Conservation (phyloP, 2,888 invertebrate species). For the Tachystola acroxantha region DNA sequence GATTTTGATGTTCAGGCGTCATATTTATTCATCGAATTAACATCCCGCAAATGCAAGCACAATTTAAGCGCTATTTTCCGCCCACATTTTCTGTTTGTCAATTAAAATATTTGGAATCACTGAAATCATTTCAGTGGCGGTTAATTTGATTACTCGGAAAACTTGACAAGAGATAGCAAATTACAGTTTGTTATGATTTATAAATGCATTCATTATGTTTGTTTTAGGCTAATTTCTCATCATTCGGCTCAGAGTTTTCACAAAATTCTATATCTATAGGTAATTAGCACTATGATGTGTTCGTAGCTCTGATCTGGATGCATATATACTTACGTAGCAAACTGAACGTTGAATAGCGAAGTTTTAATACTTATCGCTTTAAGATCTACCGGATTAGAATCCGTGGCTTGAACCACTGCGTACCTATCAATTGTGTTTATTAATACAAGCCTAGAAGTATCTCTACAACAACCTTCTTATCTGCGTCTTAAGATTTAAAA, state of each 20-base stretch:
- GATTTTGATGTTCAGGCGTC: constrained; percentile 48
- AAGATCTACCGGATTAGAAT: too few relatives aligned
- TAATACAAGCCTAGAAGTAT: too few relatives aligned
- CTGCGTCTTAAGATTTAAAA: too few relatives aligned
- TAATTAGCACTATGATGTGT: neutral
- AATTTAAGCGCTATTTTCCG: constrained; percentile 67
- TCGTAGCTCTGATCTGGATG: neutral
- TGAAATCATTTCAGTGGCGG: constrained; percentile 66
- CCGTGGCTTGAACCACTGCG: too few relatives aligned
- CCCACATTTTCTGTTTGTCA: constrained; percentile 70
- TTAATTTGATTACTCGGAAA: constrained; percentile 59
- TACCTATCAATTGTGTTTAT: too few relatives aligned
- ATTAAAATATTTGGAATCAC: constrained; percentile 74
- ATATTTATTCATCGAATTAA: constrained; percentile 69
- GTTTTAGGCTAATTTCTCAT: neutral
- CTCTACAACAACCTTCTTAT: too few relatives aligned
- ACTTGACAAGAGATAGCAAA: constrained; percentile 43
- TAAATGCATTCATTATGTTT: constrained; percentile 4
- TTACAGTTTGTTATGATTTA: constrained; percentile 32
- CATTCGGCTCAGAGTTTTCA: too few relatives aligned
- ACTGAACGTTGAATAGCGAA: too few relatives aligned
- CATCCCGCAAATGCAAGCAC: constrained; percentile 66
- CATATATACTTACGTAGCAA: neutral
- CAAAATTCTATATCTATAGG: too few relatives aligned
- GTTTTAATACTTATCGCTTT: too few relatives aligned